Conservation (phyloP, 2,113 vertebrate genomes). For the Atlantisia rogersi region DNA sequence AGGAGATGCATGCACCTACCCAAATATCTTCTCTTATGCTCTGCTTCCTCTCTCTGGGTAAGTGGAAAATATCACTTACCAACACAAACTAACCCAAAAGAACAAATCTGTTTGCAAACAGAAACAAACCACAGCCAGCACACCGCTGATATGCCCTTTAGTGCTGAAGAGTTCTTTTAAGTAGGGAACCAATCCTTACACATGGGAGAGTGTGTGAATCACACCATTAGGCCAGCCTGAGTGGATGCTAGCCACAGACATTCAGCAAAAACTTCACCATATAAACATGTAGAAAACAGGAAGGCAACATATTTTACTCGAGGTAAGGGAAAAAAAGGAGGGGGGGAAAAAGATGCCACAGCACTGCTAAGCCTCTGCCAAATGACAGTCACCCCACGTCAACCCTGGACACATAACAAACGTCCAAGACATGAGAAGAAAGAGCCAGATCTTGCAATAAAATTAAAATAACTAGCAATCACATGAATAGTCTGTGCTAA, state of each 20-base stretch:
- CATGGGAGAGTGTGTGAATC: neutral
- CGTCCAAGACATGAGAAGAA: neutral
- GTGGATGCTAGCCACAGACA: neutral
- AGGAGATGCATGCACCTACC: neutral
- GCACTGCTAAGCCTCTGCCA: neutral
- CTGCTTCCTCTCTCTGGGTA: neutral
- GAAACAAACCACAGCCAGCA: neutral
- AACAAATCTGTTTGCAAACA: neutral
- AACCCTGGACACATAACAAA: neutral
- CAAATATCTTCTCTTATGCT: neutral
- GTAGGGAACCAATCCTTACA: neutral
- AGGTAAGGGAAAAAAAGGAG: neutral
- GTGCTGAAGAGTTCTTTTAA: neutral
- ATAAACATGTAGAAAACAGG: neutral
- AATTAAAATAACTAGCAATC: neutral
- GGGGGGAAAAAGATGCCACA: neutral
- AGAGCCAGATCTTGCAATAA: neutral
- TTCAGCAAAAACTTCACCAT: neutral
- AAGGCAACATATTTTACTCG: neutral
- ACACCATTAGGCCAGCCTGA: neutral
- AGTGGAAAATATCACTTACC: neutral
- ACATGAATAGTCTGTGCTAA: neutral
- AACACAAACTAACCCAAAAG: neutral
- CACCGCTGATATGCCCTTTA: accelerated
- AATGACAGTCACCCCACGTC: neutral